Base-by-base conservation (phyloP, 2,797 vertebrate genomes). In the Notolabrus celidotus region DNA sequence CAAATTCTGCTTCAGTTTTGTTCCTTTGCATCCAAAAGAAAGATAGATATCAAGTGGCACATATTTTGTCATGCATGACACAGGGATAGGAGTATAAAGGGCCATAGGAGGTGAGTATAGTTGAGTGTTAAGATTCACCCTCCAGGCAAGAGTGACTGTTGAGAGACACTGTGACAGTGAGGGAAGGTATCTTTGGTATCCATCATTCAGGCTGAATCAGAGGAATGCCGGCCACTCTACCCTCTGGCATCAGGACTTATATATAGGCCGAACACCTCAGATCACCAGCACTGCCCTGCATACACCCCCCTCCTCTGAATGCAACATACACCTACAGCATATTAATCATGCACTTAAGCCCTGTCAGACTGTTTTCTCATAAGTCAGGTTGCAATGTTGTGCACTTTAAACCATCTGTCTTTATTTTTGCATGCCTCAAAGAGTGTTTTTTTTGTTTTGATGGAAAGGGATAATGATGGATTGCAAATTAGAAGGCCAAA, bases 191-290 rank as follows among this genome's bases (percentile, higher is more conserved):
- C 70, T 62, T 12, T 82, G 62, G 79, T 68, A 82, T 89, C 77
- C 64, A 67, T 80, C 77, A 62, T 88, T 83, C 66, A 70, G 80
- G 84, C 84, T 88, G 80, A 88, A 89, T 86, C 84, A 78, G 79
- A 73, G 77, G 67, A 87, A 82, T 70, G 80, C 68, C 42, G 74
- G 82, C 74, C 31, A 85, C 85, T 80, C 74, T 77, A 83, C 41
- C 89, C 53, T 15, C 31, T 39, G 77, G 88, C 75, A 17, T 63
- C 73, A 71, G 29, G 58, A 41, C 62, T 61, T 87, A 82, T 88
- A 83, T 90, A 76, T 84, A 89, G 69, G 69, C 31, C 3, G 22
- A 5, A 17, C 64, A 81, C 67, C 73, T 80, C 65, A 56, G 65
- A 62, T 79, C 33, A n/a, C 53, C 70, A 53, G 34, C 10, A 3